Evolutionary conservation across 2,113 vertebrate genomes (phyloP).

Genomic region (Epinephelus fuscoguttatus): DNA sequence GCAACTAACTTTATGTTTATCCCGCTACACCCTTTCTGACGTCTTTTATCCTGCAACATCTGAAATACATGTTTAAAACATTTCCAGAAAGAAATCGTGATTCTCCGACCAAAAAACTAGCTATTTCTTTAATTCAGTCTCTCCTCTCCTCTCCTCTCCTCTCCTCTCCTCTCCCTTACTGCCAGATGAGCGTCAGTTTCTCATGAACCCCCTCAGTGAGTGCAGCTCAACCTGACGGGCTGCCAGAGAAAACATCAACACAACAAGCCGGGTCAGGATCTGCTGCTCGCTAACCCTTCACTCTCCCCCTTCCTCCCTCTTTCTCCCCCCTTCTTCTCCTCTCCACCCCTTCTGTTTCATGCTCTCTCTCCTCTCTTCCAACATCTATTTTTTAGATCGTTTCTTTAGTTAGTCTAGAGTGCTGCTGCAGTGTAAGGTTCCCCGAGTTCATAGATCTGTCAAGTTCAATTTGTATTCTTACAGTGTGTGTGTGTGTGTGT

Average conservation of each 20-base stretch:
- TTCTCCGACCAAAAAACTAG: too few species aligned
- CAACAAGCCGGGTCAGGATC: constrained; percentile 53
- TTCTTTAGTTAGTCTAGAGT: not conserved
- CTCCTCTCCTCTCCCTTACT: constrained; percentile 4
- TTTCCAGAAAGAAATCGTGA: too few species aligned
- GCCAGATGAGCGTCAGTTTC: constrained; percentile 57
- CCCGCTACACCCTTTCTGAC: too few species aligned
- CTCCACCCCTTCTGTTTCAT: not conserved
- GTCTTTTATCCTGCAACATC: too few species aligned
- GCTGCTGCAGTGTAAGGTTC: not conserved
- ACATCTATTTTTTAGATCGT: not conserved
- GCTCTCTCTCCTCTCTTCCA: not conserved
- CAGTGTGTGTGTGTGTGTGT: not conserved
- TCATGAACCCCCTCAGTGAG: constrained; percentile 69
- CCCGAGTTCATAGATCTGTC: not conserved
- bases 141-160: too few species aligned
- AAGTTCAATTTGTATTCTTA: not conserved
- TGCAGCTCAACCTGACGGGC: constrained; percentile 47
- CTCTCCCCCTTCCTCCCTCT: too few species aligned
- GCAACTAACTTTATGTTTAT: not conserved
- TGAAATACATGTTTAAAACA: not conserved
- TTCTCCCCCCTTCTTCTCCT: not conserved
- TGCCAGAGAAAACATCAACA: constrained; percentile 72
- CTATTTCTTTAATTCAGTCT: not conserved
- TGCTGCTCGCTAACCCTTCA: not conserved